Evolutionary conservation across 2,888 invertebrate species (phyloP), one percentile per base, ranked within the genome.

Genomic region (Orchesellides sinensis): DNA sequence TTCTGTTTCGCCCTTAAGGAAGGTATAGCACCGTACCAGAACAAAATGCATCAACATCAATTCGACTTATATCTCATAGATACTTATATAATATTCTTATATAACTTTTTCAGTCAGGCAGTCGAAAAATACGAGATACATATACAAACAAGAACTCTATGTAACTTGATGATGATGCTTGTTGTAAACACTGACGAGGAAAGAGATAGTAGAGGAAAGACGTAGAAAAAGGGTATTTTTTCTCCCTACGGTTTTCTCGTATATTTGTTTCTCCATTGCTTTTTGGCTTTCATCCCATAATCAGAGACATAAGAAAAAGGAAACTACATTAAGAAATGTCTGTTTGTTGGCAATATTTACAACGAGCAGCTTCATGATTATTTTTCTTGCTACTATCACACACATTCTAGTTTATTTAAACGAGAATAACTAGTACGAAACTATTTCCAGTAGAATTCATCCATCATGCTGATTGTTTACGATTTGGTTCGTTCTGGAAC

Each of bases 1-100:
- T 85, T 86, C 84, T 74, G 79, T 69, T 84, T 83, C 81, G 79
- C 84, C 85, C 85, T 84, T 85, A 79, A 85, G 83, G 84, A 84
- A 84, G 86, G 85, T 84, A 84, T 85, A 78, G 84, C 83, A 79
- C 84, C 82, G 5, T 29, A 68, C 61, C 66, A 74, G 10, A 52
- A 63, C 29, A 40, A 74, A 49, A 63, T 47, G 49, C 25, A 74
- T 61, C 29, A 63, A 35, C 66, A 77, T 59, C 29, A 40, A 63
- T 35, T 35, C 66, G 12, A 29, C 52, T 19, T 49, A n/a, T n/a
- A n/a, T n/a, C 17, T 23, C 23, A 2, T n/a, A 45, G 52, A 68
- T 56, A 32, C 45, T 59, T 56, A 77, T n/a, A n/a, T n/a, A n/a
- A n/a, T n/a, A n/a, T n/a, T n/a, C n/a, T n/a, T n/a, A 68, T 77